These are phyloP conservation scores for Auanema freiburgensis DNA, from an alignment of 2,888 invertebrate species.

Conservation along the genomic window DNA sequence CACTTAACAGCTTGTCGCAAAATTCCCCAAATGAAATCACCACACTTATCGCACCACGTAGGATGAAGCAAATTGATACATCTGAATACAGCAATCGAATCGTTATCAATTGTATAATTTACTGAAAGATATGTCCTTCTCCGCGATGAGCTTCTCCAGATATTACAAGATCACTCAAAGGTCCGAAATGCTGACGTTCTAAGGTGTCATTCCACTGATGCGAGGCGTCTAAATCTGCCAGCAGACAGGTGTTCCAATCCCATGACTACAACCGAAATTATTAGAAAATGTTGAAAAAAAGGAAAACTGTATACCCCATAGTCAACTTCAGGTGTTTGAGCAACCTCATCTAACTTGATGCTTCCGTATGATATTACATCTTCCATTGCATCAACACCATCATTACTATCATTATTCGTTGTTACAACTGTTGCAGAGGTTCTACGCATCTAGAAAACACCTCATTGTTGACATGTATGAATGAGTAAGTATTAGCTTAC, in stretches of 20 bases:
- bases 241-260: conserved; percentile 39
- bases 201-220: conserved; percentile 50
- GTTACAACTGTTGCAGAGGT: neutral
- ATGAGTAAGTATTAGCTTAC: neutral
- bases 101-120: conserved; percentile 1
- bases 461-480: too few species aligned
- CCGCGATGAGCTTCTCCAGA: conserved; percentile 42
- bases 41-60: conserved; percentile 70
- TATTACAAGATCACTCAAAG: conserved; percentile 45
- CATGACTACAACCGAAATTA: conserved; percentile 16
- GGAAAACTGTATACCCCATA: neutral
- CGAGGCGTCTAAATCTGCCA: conserved; percentile 42
- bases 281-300: neutral
- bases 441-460: neutral
- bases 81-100: conserved; percentile 12
- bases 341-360: too few species aligned
- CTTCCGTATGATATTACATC: too few species aligned
- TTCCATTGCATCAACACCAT: too few species aligned
- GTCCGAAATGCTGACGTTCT: conserved; percentile 56
- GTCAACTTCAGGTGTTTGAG: neutral
- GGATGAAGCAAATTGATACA: conserved; percentile 60
- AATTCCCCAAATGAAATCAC: conserved; percentile 69
- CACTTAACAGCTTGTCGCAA: conserved; percentile 67
- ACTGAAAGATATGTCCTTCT: conserved; percentile 56
- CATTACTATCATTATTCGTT: too few species aligned